Conservation (phyloP, 2,888 invertebrate species). For the Eupeodes latifasciatus region DNA sequence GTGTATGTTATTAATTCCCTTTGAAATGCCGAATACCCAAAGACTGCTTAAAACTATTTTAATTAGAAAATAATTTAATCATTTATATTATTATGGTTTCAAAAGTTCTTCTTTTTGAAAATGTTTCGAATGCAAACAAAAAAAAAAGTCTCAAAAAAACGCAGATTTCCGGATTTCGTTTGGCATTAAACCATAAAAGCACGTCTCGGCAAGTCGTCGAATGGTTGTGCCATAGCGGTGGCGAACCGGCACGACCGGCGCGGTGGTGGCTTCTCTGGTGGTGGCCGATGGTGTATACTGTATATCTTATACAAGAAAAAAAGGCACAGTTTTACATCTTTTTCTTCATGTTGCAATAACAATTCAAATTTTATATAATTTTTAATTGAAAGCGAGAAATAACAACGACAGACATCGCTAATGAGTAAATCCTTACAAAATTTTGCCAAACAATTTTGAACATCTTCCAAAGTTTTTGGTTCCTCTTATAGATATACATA, state of each 20-base stretch:
- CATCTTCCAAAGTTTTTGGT: conserved; percentile 30
- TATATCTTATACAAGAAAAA: background rate
- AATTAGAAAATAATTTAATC: conserved; percentile 52
- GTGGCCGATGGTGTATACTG: background rate
- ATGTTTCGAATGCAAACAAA: background rate
- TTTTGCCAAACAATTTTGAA: conserved; percentile 62
- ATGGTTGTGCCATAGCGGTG: no score
- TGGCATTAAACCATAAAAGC: background rate
- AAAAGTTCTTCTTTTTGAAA: conserved; percentile 18
- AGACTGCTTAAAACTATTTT: conserved; percentile 38
- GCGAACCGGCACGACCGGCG: no score
- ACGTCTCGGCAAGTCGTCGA: conserved; percentile 3
- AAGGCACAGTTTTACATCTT: conserved; percentile 11
- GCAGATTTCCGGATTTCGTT: background rate
- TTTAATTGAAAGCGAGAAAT: conserved; percentile 76
- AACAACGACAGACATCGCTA: conserved; percentile 73
- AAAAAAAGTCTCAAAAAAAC: background rate
- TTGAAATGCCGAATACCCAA: background rate
- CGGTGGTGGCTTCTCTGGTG: background rate
- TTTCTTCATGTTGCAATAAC: conserved; percentile 59
- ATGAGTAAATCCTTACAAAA: conserved; percentile 73
- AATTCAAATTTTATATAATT: conserved; percentile 65
- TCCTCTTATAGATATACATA: no score
- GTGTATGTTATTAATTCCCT: conserved; percentile 6
- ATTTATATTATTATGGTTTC: conserved; percentile 21